Conservation (phyloP, 2,888 invertebrate species). For the Amiota communis region DNA sequence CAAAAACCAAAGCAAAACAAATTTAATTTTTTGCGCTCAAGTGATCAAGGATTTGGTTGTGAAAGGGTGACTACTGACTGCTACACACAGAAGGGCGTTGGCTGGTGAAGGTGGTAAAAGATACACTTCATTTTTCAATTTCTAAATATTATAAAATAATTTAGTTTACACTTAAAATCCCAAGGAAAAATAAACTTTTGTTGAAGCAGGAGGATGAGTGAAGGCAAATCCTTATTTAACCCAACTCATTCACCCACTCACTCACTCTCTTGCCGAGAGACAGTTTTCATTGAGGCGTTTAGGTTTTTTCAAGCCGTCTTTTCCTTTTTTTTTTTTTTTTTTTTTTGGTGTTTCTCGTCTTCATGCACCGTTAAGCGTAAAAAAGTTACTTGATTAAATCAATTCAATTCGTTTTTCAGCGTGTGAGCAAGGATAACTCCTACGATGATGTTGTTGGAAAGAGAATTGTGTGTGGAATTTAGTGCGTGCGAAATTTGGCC, state of each 20-base stretch:
- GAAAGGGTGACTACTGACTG: too few relatives aligned
- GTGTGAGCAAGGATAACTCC: background rate
- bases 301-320: background rate
- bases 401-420: slow-evolving; percentile 18
- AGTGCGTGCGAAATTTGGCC: slow-evolving; percentile 8
- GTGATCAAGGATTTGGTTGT: background rate
- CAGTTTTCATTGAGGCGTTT: background rate
- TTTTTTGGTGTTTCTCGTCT: background rate
- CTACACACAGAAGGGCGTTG: background rate
- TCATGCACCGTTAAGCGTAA: slow-evolving; percentile 30
- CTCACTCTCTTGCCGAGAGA: background rate
- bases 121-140: slow-evolving; percentile 18
- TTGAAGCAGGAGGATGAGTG: background rate
- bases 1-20: background rate
- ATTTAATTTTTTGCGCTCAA: background rate
- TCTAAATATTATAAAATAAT: slow-evolving; percentile 25
- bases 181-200: slow-evolving; percentile 4
- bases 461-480: background rate
- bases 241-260: too few relatives aligned
- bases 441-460: too few relatives aligned
- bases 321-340: slow-evolving; percentile 11
- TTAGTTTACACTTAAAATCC: slow-evolving; percentile 20
- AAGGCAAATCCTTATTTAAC: background rate
- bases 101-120: slow-evolving; percentile 1
- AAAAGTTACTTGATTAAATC: slow-evolving; percentile 34